A percentile compares a stretch with the other conserved stretches of the same genome.
phyloP scores from a whole-genome alignment of 2,113 vertebrate species.

The Harpagus bidentatus region DNA sequence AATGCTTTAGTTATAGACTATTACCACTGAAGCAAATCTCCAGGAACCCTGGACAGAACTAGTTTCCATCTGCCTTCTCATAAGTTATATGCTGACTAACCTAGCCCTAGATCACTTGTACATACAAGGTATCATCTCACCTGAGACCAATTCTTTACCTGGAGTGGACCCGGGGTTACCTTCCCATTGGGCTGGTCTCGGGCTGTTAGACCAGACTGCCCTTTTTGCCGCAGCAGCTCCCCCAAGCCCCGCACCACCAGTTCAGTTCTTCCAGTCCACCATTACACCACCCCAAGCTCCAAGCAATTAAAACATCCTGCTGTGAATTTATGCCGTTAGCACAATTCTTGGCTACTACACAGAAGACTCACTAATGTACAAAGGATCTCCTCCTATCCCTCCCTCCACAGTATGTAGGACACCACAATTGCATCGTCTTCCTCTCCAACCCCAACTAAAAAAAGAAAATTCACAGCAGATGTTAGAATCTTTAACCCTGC shows the following conservation, averaged over 20 bases:
- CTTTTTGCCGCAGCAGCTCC: background rate
- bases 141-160: background rate
- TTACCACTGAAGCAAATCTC: background rate
- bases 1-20: background rate
- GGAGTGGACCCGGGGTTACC: accelerated
- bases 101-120: background rate
- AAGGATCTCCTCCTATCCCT: background rate
- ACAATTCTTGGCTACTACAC: background rate
- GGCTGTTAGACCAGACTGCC: too few species aligned
- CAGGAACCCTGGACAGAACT: background rate
- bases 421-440: background rate
- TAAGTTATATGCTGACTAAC: accelerated
- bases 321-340: background rate
- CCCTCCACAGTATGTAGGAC: background rate
- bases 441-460: background rate
- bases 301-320: background rate
- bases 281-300: background rate
- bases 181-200: accelerated
- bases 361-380: background rate
- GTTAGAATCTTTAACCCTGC: background rate
- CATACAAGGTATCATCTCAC: background rate
- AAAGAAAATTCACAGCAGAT: background rate
- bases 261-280: background rate
- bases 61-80: background rate
- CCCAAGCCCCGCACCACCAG: background rate